phyloP scores from a whole-genome alignment of 2,113 vertebrate genomes.

The Brevimyrus niger region DNA sequence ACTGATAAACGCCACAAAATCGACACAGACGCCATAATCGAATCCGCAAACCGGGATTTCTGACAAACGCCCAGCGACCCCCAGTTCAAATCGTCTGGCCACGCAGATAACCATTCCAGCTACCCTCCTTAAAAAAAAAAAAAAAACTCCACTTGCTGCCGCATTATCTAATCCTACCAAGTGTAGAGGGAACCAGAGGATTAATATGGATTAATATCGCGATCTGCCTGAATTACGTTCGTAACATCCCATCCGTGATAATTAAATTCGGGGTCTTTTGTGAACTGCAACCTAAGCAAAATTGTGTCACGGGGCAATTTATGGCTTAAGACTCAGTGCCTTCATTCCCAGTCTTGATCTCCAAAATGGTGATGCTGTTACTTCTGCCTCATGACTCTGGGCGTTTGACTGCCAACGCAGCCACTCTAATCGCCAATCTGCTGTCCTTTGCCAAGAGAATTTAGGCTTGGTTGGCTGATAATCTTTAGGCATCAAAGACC shows the following conservation, averaged over 20 bases:
- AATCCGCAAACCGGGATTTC: neutral
- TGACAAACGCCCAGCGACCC: neutral
- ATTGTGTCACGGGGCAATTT: neutral
- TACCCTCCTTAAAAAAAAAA: neutral
- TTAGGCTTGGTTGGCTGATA: conserved; percentile 6
- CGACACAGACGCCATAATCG: neutral
- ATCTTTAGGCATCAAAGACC: conserved; percentile 20
- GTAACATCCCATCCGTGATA: neutral
- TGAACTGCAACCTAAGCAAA: neutral
- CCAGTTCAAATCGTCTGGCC: neutral
- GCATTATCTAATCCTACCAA: neutral
- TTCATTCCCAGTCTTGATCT: neutral
- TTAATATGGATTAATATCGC: neutral
- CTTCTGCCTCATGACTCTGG: neutral
- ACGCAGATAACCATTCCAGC: neutral
- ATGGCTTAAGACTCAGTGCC: neutral
- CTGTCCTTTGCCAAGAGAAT: neutral
- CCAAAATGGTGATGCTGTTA: neutral
- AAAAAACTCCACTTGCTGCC: neutral
- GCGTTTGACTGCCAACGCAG: neutral
- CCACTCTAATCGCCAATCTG: conserved; percentile 8
- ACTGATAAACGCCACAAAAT: neutral
- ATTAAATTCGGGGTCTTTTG: neutral
- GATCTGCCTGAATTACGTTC: neutral
- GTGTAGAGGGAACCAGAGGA: neutral